Evolutionary conservation across 2,797 vertebrate species (phyloP).

Genomic region (Rhynchonycteris naso): DNA sequence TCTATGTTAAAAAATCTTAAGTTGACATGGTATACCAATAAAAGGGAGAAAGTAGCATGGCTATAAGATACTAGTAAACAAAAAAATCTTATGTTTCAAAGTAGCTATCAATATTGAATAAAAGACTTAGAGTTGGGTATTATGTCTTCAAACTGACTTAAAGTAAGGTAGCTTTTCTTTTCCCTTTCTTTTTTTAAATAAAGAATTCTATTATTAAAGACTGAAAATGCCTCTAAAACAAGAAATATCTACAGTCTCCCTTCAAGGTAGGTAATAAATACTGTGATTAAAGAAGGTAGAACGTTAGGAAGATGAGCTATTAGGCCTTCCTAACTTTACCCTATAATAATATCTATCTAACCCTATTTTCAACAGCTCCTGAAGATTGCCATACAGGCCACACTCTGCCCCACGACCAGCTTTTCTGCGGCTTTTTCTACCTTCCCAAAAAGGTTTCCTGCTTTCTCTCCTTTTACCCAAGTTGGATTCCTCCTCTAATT

Average conservation of each 20-base stretch:
- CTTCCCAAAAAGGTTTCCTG: background rate
- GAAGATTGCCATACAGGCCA: background rate
- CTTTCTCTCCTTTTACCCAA: background rate
- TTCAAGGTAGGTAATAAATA: background rate
- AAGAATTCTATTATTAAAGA: background rate
- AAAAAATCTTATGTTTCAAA: background rate
- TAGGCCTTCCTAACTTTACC: background rate
- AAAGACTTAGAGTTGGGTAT: background rate
- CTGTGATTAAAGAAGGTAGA: background rate
- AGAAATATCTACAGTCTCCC: background rate
- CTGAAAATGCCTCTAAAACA: conserved; percentile 2
- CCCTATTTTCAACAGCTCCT: background rate
- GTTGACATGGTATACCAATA: background rate
- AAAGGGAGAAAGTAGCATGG: background rate
- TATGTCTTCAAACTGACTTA: background rate
- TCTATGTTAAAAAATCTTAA: background rate
- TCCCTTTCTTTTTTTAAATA: background rate
- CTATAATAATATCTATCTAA: background rate
- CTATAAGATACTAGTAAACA: background rate
- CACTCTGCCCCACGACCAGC: background rate
- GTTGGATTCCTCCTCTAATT: background rate
- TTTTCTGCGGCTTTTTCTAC: background rate
- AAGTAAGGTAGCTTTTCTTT: background rate
- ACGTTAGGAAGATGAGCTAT: background rate
- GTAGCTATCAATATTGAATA: background rate